Base-by-base conservation (phyloP, 2,113 vertebrate genomes). In the Pomatostomus ruficeps region DNA sequence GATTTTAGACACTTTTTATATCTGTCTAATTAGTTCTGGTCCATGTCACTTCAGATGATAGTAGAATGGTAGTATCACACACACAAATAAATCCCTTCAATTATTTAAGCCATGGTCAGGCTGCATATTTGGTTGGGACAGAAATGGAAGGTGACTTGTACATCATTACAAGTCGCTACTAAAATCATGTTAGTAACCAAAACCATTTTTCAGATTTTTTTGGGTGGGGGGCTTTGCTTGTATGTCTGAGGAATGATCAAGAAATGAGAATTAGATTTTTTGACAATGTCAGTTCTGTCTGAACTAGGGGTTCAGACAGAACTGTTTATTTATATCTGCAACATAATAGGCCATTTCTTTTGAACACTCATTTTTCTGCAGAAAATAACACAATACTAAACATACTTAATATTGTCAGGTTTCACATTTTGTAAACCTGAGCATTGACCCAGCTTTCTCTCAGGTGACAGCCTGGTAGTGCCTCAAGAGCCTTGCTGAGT, bases 161-260 rank as follows among this genome's bases (percentile, higher is more conserved):
- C 15, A 72, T 79, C 14, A 17, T 51, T 46, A 10, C 48, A 63
- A 59, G 24, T 36, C 80, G 23, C 33, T 79, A 26, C 46, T 85
- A 58, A 87, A 87, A 70, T 79, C 21, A 25, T 58, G 11, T 23
- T 40, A 38, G 10, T 36, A 91, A 85, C 48, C 26, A 82, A 68
- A 89, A 51, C 23, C 0, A 9, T 49, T 85, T 68, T 93, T 38
- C 25, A 36, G 12, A 14, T 7, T 25, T 76, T 35, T n/a, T 11
- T 6, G 16, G 23, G 2, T 7, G 8, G 5, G 3, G 0, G 5
- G 2, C 9, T n/a, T 73, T 43, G 20, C 11, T 93, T 12, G 8
- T 55, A 19, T 52, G 84, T 87, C 54, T 65, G 29, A 82, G 16
- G 14, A 65, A 61, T 16, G 1, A 61, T 29, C 61, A 85, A 68